These are phyloP conservation scores for Protosalanx chinensis DNA, from an alignment of 2,797 vertebrate species.

Conservation along the genomic window DNA sequence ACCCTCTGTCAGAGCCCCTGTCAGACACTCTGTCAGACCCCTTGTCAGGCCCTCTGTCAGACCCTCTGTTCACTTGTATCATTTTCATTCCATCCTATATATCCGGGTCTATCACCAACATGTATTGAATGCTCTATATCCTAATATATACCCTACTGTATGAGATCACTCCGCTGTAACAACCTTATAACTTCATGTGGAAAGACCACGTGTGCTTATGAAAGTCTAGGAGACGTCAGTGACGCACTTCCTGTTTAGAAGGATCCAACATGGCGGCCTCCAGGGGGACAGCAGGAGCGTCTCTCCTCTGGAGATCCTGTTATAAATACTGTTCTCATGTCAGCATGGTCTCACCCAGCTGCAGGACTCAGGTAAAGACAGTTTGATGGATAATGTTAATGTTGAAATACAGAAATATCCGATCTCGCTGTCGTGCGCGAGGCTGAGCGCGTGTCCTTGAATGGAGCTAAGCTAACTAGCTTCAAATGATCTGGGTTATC, in stretches of 20 bases:
- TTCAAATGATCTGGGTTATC: no score
- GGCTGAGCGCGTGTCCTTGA: background rate
- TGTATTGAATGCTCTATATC: background rate
- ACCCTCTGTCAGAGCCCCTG: no score
- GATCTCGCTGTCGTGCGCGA: conserved; percentile 30
- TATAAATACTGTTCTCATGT: conserved; percentile 42
- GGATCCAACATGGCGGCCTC: conserved; percentile 70
- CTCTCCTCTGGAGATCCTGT: conserved; percentile 54
- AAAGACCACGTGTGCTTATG: no score
- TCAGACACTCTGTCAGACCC: no score
- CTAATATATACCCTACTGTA: background rate
- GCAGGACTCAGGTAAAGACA: conserved; percentile 51
- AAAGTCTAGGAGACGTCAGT: background rate
- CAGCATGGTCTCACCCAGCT: conserved; percentile 18
- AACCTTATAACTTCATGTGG: no score
- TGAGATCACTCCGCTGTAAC: background rate
- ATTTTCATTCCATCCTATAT: background rate
- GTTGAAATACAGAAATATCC: background rate
- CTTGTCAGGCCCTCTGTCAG: no score
- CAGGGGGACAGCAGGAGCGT: conserved; percentile 47
- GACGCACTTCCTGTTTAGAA: conserved; percentile 44
- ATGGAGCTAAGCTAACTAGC: background rate
- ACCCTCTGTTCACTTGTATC: background rate
- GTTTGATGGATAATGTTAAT: background rate
- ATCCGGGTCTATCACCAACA: background rate